Base-by-base conservation (phyloP, 2,113 vertebrate genomes). In the Gymnogyps californianus region DNA sequence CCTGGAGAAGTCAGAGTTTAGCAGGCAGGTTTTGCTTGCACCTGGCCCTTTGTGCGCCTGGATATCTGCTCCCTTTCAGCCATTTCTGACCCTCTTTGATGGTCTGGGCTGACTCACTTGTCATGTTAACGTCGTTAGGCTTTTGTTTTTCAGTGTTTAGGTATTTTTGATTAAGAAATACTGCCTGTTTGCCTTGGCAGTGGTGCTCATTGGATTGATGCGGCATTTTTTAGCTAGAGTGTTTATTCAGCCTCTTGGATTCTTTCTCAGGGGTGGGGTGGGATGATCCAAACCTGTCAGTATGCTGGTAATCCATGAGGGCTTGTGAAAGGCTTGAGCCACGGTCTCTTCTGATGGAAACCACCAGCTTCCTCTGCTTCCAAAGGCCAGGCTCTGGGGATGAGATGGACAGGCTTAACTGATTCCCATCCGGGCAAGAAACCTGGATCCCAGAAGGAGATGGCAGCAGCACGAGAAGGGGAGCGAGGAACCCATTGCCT, bases 141-240 rank as follows among this genome's bases (percentile, higher is more conserved):
- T 87, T 94, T 96, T 88, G 93, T 95, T 97, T 95, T 93, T 93
- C 79, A 89, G 87, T 58, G 84, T 93, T 96, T 91, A 89, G 87
- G 38, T 93, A 83, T 83, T 87, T 91, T 85, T 94, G 54, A 95
- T 94, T 72, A 93, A 95, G 96, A 97, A 96, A 96, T 54, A 66
- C 71, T 52, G 84, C 81, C 70, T 96, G 84, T 96, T 96, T 96
- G 84, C 95, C 87, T 96, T 97, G 96, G 97, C 95, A 88, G 62
- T 51, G 70, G 21, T 65, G 75, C 38, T 96, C 40, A 1, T 80
- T 85, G 91, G 91, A 69, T 24, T 87, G 87, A 77, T 94, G 87
- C 5, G 16, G 87, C 3, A 0, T 49, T 95, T 95, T 91, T 89
- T 42, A 82, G 81, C 83, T 76, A 15, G 59, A 92, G 77, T 96